phyloP scores from a whole-genome alignment of 30 jellyfish, hydroid and myxozoan genomes.

The Nemopilema nomurai region DNA sequence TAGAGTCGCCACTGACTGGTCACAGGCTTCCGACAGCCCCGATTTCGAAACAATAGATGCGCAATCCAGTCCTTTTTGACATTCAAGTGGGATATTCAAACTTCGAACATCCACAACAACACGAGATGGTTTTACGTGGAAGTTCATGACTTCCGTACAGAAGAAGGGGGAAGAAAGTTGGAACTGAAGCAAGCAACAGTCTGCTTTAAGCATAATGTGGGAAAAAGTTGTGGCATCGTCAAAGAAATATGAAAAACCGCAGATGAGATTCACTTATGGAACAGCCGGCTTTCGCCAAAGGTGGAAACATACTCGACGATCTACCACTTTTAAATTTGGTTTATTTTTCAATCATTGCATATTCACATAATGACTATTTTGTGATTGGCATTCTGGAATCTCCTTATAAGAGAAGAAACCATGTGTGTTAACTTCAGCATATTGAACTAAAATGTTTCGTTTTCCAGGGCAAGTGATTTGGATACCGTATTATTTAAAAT shows the following conservation, averaged over 20 bases:
- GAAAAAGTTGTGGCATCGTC: conserved; percentile 5
- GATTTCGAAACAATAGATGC: too few relatives aligned
- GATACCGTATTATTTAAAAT: conserved; percentile 76
- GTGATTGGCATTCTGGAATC: neutral
- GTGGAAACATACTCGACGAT: too few relatives aligned
- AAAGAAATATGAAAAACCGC: conserved; percentile 32
- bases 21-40: too few relatives aligned
- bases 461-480: conserved; percentile 73
- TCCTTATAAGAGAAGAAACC: neutral
- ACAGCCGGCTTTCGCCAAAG: conserved; percentile 92
- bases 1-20: too few relatives aligned
- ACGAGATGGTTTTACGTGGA: neutral
- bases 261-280: conserved; percentile 65
- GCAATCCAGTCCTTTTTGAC: too few relatives aligned
- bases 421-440: neutral
- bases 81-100: too few relatives aligned
- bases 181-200: neutral
- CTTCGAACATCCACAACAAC: neutral
- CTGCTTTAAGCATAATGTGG: conserved; percentile 18
- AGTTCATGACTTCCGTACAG: neutral
- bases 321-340: neutral
- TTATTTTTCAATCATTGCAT: too few relatives aligned
- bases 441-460: neutral
- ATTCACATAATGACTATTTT: too few relatives aligned
- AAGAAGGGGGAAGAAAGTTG: neutral